Evolutionary conservation across 2,113 vertebrate genomes (phyloP).

Genomic region (Bubo bubo): DNA sequence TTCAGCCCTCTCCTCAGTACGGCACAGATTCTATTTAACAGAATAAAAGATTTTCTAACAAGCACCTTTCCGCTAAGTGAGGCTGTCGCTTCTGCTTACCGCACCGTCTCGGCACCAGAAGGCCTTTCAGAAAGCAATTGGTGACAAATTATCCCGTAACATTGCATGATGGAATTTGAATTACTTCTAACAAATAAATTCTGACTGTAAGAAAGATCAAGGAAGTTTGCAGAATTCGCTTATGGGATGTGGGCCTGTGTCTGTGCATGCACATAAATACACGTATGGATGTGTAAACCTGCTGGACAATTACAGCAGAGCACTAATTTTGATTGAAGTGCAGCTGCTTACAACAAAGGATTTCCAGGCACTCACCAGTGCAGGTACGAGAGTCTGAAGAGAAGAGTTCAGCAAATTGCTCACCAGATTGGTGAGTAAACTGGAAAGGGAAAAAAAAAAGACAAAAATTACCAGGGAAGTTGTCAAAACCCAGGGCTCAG

Average conservation of each 20-base stretch:
- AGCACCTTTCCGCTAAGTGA: background rate
- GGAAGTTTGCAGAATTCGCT: background rate
- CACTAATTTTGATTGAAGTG: background rate
- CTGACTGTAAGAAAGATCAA: background rate
- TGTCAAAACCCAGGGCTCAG: background rate
- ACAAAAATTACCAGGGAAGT: background rate
- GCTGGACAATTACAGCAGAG: background rate
- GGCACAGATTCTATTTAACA: background rate
- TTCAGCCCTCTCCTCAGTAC: background rate
- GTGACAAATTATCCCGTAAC: background rate
- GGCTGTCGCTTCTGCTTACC: background rate
- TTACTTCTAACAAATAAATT: background rate
- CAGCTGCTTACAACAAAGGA: background rate
- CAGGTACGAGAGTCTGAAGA: background rate
- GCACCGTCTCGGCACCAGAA: rapidly evolving
- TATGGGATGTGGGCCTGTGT: rapidly evolving
- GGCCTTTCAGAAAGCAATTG: background rate
- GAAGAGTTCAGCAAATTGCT: background rate
- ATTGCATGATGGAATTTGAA: background rate
- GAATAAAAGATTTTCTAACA: background rate
- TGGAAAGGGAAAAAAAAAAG: background rate
- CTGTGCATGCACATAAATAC: background rate
- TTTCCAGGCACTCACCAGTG: slow-evolving; percentile 11
- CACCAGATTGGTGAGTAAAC: background rate
- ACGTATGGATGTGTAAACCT: background rate